Evolutionary conservation across 2,797 vertebrate species (phyloP).

Genomic region (Apogon hyalosoma): DNA sequence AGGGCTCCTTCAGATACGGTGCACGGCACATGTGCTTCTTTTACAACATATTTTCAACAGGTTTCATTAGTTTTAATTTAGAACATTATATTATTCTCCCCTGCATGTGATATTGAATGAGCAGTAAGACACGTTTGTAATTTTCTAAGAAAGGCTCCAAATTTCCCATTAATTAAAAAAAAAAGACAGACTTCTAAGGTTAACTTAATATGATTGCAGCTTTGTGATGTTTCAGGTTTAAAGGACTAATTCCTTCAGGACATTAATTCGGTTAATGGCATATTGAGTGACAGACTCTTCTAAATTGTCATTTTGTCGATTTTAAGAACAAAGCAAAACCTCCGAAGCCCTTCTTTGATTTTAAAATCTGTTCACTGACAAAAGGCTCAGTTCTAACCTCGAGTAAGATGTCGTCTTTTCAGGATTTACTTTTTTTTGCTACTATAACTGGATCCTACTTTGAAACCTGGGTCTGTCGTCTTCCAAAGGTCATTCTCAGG

Average conservation of each 20-base stretch:
- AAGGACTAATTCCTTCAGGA: constrained; percentile 24
- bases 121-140: background rate
- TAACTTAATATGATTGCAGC: constrained; percentile 7
- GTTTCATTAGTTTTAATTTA: constrained; percentile 10
- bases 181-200: background rate
- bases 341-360: constrained; percentile 15
- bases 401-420: constrained; percentile 12
- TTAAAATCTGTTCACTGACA: constrained; percentile 22
- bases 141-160: background rate
- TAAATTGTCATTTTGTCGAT: constrained; percentile 17
- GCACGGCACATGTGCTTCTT: background rate
- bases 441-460: background rate
- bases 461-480: background rate
- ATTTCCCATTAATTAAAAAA: background rate
- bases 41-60: constrained; percentile 4
- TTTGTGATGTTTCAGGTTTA: constrained; percentile 18
- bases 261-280: constrained; percentile 23
- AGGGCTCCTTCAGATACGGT: constrained; percentile 23
- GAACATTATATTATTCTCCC: background rate
- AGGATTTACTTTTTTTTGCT: background rate
- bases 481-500: background rate
- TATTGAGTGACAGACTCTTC: constrained; percentile 34
- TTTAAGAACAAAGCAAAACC: constrained; percentile 33
- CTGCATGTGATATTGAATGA: background rate
- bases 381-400: constrained; percentile 16